A percentile compares a stretch with the other conserved stretches of the same genome.
Evolutionary conservation across 2,888 invertebrate species (phyloP).

Genomic region (Lasioglossum figueresi): DNA sequence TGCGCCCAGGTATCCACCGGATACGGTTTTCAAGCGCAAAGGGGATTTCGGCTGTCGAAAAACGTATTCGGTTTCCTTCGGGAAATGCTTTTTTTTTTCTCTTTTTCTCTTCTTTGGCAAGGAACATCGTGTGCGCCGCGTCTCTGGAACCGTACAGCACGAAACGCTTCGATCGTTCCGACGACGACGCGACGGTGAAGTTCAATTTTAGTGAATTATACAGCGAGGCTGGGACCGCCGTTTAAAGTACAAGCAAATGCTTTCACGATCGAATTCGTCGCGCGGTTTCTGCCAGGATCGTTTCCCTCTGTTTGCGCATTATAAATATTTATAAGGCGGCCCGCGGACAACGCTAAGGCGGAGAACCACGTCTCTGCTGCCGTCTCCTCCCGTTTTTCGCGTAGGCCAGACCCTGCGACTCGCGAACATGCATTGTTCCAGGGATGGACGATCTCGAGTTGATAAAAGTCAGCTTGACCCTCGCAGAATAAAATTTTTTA

Average conservation of each 20-base stretch:
- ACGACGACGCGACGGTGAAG: slow-evolving; percentile 68
- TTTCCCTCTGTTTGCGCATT: slow-evolving; percentile 47
- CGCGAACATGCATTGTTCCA: background rate
- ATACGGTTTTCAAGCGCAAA: background rate
- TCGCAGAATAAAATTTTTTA: no score
- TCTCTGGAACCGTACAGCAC: background rate
- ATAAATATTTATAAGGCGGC: slow-evolving; percentile 58
- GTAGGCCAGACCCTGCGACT: background rate
- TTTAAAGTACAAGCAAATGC: slow-evolving; percentile 71
- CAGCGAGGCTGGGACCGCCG: slow-evolving; percentile 57
- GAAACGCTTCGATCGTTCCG: slow-evolving; percentile 27
- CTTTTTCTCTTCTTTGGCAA: background rate
- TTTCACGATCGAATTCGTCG: slow-evolving; percentile 64
- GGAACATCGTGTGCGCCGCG: background rate
- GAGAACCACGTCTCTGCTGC: no score
- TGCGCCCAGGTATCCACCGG: background rate
- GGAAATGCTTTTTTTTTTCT: background rate
- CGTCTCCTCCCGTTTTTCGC: no score
- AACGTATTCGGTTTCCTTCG: background rate
- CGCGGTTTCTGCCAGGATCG: slow-evolving; percentile 36
- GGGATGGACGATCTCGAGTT: no score
- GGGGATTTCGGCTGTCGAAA: background rate
- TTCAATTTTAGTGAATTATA: slow-evolving; percentile 77
- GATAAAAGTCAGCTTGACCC: no score
- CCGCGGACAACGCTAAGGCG: background rate